These are phyloP conservation scores for Tachuris rubrigastra DNA, from an alignment of 2,113 vertebrate genomes.

Conservation along the genomic window DNA sequence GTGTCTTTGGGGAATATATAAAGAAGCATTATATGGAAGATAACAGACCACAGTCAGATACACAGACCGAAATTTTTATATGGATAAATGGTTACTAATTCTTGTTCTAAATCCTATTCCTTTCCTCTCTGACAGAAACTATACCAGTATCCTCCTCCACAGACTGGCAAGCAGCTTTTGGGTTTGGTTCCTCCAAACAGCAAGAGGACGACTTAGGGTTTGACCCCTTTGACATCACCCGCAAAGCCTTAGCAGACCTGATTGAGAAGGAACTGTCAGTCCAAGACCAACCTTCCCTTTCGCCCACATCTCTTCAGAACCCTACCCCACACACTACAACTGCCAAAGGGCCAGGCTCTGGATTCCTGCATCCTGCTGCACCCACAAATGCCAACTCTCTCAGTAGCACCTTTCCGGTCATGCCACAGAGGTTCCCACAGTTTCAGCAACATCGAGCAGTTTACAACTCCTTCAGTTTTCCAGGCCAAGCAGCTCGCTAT, in stretches of 20 bases:
- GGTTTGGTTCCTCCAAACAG: constrained; percentile 97
- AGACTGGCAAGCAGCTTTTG: constrained; percentile 99
- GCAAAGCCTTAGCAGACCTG: constrained; percentile 98
- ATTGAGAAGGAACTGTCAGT: constrained; percentile 99
- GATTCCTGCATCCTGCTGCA: constrained; percentile 80
- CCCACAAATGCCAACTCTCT: constrained; percentile 85
- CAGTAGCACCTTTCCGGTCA: constrained; percentile 87
- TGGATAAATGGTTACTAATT: neutral
- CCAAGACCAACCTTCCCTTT: constrained; percentile 87
- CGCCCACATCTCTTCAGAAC: constrained; percentile 79
- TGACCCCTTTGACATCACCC: constrained; percentile 98
- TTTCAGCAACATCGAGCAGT: constrained; percentile 95
- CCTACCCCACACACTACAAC: constrained; percentile 82
- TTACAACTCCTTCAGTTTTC: constrained; percentile 96
- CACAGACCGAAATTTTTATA: neutral
- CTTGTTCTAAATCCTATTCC: neutral
- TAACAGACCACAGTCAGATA: neutral
- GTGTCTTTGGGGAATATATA: neutral
- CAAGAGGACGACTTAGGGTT: constrained; percentile 99
- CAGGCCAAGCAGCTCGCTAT: constrained; percentile 89
- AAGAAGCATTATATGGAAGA: neutral
- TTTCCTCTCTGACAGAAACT: constrained; percentile 81
- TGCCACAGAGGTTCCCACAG: constrained; percentile 89
- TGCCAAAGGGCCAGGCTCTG: constrained; percentile 84
- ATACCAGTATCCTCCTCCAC: constrained; percentile 98